Conservation (phyloP, 1,140 invertebrate species). For the Drosophila nigrodunni region DNA sequence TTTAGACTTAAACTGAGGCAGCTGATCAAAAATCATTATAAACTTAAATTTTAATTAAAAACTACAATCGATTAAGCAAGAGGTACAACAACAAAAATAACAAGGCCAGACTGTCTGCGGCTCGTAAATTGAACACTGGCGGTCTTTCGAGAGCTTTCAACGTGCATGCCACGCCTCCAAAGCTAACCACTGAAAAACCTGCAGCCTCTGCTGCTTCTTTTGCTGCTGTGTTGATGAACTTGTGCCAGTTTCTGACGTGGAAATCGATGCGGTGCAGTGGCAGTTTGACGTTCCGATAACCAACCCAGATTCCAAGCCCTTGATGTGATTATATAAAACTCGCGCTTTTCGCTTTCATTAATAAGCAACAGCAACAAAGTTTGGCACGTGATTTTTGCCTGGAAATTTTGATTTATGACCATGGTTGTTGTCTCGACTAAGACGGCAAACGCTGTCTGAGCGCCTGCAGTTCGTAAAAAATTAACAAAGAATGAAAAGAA, state of each 20-base stretch:
- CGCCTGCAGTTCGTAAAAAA: conserved; percentile 42
- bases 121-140: conserved; percentile 81
- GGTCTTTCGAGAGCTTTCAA: conserved; percentile 66
- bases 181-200: conserved; percentile 9
- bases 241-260: conserved; percentile 72
- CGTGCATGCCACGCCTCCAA: conserved; percentile 67
- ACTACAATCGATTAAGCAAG: conserved; percentile 69
- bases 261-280: conserved; percentile 62
- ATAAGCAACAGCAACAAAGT: conserved; percentile 51
- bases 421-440: conserved; percentile 61
- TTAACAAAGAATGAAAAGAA: neutral
- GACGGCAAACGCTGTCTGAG: neutral
- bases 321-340: conserved; percentile 64
- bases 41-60: conserved; percentile 85
- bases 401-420: conserved; percentile 76
- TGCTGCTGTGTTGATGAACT: conserved; percentile 67
- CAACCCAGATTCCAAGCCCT: conserved; percentile 12
- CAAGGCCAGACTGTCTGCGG: conserved; percentile 69
- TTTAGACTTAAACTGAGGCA: conserved; percentile 76
- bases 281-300: conserved; percentile 64
- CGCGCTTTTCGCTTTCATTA: conserved; percentile 78
- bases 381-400: conserved; percentile 72
- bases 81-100: conserved; percentile 2
- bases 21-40: conserved; percentile 85
- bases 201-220: neutral